These are phyloP conservation scores for Melanogrammus aeglefinus DNA, from an alignment of 2,797 vertebrate species.

Conservation along the genomic window DNA sequence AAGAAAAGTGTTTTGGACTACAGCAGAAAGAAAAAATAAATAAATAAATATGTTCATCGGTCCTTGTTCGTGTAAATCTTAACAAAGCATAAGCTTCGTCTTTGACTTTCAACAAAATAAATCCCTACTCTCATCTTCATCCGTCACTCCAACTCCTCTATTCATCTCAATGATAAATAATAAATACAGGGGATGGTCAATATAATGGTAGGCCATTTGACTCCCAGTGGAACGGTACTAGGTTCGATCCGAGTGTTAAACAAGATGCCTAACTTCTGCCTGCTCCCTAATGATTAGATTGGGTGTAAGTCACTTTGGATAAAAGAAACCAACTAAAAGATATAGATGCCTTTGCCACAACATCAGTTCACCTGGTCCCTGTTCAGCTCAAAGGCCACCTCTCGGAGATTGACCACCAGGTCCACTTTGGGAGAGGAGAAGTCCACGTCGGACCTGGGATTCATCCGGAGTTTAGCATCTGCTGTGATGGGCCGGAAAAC, in stretches of 20 bases:
- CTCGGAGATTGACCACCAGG: constrained; percentile 85
- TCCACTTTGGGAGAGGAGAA: constrained; percentile 93
- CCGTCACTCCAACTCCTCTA: too few relatives aligned
- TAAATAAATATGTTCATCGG: too few relatives aligned
- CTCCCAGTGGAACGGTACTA: not conserved
- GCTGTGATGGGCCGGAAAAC: constrained; percentile 95
- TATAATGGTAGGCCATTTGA: not conserved
- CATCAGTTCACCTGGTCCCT: constrained; percentile 82
- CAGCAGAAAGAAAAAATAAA: too few relatives aligned
- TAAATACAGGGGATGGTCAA: not conserved
- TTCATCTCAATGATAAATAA: too few relatives aligned
- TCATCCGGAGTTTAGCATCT: constrained; percentile 92
- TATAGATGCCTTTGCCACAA: constrained; percentile 6
- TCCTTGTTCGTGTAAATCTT: not conserved
- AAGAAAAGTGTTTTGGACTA: not conserved
- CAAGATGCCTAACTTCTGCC: not conserved
- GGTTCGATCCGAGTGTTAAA: not conserved
- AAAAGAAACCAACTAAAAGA: not conserved
- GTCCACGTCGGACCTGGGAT: constrained; percentile 90
- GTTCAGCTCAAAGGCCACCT: constrained; percentile 90
- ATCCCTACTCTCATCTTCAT: too few relatives aligned
- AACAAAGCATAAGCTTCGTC: not conserved
- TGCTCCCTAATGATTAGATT: not conserved
- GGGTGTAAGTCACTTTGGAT: not conserved
- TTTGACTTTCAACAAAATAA: too few relatives aligned